Evolutionary conservation across 2,888 invertebrate species (phyloP).

Genomic region (Clunio marinus): DNA sequence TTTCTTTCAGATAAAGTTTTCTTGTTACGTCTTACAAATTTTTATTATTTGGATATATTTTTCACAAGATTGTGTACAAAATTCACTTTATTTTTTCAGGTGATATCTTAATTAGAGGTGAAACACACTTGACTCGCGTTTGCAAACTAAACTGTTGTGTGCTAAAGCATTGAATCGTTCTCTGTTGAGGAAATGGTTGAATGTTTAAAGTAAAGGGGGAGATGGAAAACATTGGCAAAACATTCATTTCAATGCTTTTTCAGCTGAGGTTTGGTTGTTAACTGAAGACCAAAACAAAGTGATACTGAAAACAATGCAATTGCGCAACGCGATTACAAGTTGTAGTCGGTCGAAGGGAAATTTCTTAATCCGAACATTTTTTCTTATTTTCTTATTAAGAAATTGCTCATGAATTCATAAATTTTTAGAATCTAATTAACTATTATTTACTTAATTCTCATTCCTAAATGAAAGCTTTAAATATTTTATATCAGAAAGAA

Average conservation of each 20-base stretch:
- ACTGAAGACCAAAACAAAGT: neutral
- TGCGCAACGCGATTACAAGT: conserved; percentile 33
- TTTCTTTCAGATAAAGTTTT: too few species aligned
- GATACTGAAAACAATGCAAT: conserved; percentile 23
- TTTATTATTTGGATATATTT: too few species aligned
- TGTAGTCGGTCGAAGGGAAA: neutral
- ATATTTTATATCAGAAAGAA: too few species aligned
- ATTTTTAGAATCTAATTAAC: too few species aligned
- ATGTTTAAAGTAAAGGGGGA: neutral
- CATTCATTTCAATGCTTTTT: conserved; percentile 8
- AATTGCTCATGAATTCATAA: too few species aligned
- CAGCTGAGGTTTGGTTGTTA: neutral
- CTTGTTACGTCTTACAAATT: too few species aligned
- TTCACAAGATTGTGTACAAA: too few species aligned
- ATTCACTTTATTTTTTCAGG: neutral
- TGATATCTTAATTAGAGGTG: neutral
- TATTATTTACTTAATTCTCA: too few species aligned
- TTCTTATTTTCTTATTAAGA: too few species aligned
- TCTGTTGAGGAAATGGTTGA: conserved; percentile 20
- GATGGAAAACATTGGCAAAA: conserved; percentile 1
- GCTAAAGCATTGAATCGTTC: neutral
- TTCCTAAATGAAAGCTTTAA: too few species aligned
- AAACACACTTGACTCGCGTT: conserved; percentile 31
- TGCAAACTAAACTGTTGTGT: conserved; percentile 17
- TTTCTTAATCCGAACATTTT: too few species aligned